These are phyloP conservation scores for Apolygus lucorum DNA, from an alignment of 1,140 invertebrate genomes.

Conservation along the genomic window DNA sequence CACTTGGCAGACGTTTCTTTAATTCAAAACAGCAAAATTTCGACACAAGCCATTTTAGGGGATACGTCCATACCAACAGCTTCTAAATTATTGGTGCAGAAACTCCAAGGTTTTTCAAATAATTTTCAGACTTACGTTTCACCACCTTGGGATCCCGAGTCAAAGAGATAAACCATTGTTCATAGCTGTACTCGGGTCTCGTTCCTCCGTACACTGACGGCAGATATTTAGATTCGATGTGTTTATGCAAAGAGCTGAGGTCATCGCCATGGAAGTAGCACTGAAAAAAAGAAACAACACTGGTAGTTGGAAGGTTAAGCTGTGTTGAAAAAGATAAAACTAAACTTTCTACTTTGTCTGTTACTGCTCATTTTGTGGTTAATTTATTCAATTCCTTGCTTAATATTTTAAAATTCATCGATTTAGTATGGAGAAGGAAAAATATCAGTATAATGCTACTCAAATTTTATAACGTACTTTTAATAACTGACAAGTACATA, in stretches of 20 bases:
- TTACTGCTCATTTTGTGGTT: not conserved
- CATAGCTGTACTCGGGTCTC: conserved; percentile 59
- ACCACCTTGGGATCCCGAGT: conserved; percentile 47
- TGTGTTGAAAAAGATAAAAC: not conserved
- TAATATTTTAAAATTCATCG: too few relatives aligned
- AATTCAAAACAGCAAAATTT: too few relatives aligned
- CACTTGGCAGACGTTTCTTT: too few relatives aligned
- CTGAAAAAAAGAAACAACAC: conserved; percentile 32
- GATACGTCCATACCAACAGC: too few relatives aligned
- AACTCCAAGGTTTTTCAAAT: too few relatives aligned
- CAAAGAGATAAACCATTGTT: conserved; percentile 59
- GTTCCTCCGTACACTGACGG: conserved; percentile 62
- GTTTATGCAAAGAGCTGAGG: conserved; percentile 63
- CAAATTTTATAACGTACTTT: too few relatives aligned
- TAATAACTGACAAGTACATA: too few relatives aligned
- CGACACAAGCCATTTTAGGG: too few relatives aligned
- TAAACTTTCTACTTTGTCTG: not conserved
- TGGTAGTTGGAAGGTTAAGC: not conserved
- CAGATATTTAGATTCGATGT: conserved; percentile 57
- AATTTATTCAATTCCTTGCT: too few relatives aligned
- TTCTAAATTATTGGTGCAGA: too few relatives aligned
- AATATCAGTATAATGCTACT: too few relatives aligned
- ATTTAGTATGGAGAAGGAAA: too few relatives aligned
- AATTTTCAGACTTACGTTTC: conserved; percentile 43
- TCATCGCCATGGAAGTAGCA: conserved; percentile 63